phyloP scores from a whole-genome alignment of 2,888 invertebrate genomes.

The Leptothorax acervorum region DNA sequence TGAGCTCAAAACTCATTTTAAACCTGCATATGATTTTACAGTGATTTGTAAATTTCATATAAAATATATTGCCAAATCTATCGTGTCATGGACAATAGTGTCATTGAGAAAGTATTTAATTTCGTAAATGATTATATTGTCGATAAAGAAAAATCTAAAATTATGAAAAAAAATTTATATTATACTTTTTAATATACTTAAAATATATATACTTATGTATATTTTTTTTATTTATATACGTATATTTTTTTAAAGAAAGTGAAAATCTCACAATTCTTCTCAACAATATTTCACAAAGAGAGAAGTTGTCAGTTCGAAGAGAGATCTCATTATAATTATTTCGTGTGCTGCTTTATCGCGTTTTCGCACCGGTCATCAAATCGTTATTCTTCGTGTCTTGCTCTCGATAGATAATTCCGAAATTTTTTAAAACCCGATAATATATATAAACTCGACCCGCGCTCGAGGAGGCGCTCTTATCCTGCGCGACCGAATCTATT shows the following conservation, averaged over 20 bases:
- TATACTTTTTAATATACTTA: neutral
- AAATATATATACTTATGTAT: neutral
- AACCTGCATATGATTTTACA: neutral
- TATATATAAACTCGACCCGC: conserved; percentile 24
- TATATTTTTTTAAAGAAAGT: neutral
- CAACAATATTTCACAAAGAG: neutral
- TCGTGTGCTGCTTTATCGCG: conserved; percentile 7
- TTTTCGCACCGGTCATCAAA: conserved; percentile 18
- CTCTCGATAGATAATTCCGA: conserved; percentile 24
- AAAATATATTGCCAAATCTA: neutral
- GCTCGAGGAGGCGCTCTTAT: conserved; percentile 22
- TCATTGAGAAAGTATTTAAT: conserved; percentile 3
- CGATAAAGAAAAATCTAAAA: neutral
- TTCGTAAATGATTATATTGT: neutral
- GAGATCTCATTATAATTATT: neutral
- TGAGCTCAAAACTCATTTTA: conserved; percentile 3
- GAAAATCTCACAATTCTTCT: neutral
- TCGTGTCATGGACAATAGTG: neutral
- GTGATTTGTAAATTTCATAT: neutral
- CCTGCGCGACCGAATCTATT: conserved; percentile 72
- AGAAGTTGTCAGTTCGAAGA: neutral
- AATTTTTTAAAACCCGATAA: conserved; percentile 37
- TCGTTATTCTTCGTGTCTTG: conserved; percentile 39
- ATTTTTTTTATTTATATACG: too few relatives aligned
- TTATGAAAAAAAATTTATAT: neutral